Percentiles rank a stretch among this genome's conserved stretches.
These are phyloP conservation scores for Tipula helvola DNA, from an alignment of 2,888 invertebrate species.

Conservation along the genomic window DNA sequence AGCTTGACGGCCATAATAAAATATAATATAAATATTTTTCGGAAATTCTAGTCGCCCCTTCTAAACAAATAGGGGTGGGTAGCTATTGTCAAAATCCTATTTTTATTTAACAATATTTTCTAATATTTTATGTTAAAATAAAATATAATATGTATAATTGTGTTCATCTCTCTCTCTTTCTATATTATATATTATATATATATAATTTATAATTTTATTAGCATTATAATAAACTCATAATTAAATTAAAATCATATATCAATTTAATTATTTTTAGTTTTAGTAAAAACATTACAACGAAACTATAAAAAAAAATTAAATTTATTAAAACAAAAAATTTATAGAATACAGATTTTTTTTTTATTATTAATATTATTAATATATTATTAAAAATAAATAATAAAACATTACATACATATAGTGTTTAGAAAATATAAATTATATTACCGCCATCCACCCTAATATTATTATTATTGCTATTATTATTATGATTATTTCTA, in stretches of 20 bases:
- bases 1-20: neutral
- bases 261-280: conserved; percentile 4
- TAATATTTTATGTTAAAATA: neutral
- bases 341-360: neutral
- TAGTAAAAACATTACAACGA: conserved; percentile 4
- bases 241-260: conserved; percentile 4
- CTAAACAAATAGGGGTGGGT: neutral
- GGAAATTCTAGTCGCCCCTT: neutral
- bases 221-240: conserved; percentile 4
- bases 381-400: neutral
- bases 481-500: neutral
- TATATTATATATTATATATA: neutral
- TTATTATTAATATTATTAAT: neutral
- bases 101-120: neutral
- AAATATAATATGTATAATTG: neutral
- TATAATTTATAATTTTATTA: neutral
- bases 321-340: neutral
- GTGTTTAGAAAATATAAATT: conserved; percentile 4
- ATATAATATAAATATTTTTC: neutral
- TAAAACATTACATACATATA: neutral
- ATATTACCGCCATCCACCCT: neutral
- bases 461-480: neutral
- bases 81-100: neutral
- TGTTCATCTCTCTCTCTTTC: neutral
- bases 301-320: neutral